Percentiles rank a stretch among this genome's conserved stretches.
Conservation (phyloP, 1,140 invertebrate species). For the Calycopis cecrops region DNA sequence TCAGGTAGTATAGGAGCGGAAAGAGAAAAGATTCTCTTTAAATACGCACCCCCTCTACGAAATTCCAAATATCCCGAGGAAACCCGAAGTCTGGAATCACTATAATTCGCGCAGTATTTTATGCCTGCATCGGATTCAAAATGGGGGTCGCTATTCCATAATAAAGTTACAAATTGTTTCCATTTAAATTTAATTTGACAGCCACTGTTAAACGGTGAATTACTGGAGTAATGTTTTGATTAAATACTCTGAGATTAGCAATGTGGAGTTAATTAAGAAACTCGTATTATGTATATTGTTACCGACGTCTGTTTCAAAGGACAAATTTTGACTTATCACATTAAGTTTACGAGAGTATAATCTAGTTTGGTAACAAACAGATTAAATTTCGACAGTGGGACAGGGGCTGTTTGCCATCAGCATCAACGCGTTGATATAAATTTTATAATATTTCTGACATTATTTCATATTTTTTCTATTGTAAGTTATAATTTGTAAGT, state of each 20-base stretch:
- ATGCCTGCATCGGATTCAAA: conserved; percentile 55
- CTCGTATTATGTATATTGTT: conserved; percentile 7
- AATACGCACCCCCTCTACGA: neutral
- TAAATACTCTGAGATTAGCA: conserved; percentile 46
- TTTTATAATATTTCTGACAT: no score
- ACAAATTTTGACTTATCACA: neutral
- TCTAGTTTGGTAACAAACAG: neutral
- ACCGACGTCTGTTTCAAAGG: neutral
- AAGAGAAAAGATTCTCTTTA: no score
- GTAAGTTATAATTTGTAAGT: no score
- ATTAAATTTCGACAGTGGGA: no score
- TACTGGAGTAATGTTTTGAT: conserved; percentile 59
- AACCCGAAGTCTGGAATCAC: conserved; percentile 11
- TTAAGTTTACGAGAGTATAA: neutral
- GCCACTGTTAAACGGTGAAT: conserved; percentile 50
- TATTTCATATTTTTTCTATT: no score
- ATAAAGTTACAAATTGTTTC: conserved; percentile 70
- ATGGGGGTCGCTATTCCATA: conserved; percentile 57
- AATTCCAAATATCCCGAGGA: conserved; percentile 2
- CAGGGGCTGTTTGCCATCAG: no score
- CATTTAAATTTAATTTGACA: conserved; percentile 73
- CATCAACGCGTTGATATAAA: no score
- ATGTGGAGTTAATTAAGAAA: conserved; percentile 35
- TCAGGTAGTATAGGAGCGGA: no score
- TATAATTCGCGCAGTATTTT: conserved; percentile 56